Evolutionary conservation across 30 jellyfish, hydroid and myxozoan genomes (phyloP).

Genomic region (Cassiopea andromeda): DNA sequence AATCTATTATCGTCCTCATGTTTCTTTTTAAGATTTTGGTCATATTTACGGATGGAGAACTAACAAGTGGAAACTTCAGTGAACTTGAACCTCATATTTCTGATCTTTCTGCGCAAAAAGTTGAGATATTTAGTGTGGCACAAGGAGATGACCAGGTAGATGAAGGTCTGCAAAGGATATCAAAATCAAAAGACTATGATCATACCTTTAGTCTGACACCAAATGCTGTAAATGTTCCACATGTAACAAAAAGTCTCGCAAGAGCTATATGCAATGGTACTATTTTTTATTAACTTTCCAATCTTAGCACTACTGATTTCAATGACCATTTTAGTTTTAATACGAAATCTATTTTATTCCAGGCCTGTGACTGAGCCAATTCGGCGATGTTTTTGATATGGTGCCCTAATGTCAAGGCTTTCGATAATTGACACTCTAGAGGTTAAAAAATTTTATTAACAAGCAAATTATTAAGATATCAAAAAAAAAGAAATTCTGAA

Average conservation of each 20-base stretch:
- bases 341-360: too few species aligned
- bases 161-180: conserved; percentile 55
- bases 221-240: conserved; percentile 24
- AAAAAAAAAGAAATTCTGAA: too few species aligned
- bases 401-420: too few species aligned
- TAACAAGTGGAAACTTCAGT: conserved; percentile 67
- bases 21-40: conserved; percentile 52
- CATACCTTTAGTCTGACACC: conserved; percentile 46
- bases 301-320: not conserved
- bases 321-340: too few species aligned
- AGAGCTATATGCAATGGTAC: conserved; percentile 59
- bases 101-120: conserved; percentile 49
- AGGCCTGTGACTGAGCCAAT: too few species aligned
- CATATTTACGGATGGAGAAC: conserved; percentile 86
- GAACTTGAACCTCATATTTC: conserved; percentile 32
- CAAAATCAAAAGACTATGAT: conserved; percentile 43
- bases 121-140: conserved; percentile 51
- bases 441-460: too few species aligned
- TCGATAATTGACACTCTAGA: too few species aligned
- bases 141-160: conserved; percentile 61
- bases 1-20: not conserved
- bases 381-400: too few species aligned
- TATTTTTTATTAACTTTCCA: not conserved
- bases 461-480: too few species aligned
- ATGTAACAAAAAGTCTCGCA: conserved; percentile 48